Base-by-base conservation (phyloP, 2,888 invertebrate genomes). In the Hedychridium roseum region DNA sequence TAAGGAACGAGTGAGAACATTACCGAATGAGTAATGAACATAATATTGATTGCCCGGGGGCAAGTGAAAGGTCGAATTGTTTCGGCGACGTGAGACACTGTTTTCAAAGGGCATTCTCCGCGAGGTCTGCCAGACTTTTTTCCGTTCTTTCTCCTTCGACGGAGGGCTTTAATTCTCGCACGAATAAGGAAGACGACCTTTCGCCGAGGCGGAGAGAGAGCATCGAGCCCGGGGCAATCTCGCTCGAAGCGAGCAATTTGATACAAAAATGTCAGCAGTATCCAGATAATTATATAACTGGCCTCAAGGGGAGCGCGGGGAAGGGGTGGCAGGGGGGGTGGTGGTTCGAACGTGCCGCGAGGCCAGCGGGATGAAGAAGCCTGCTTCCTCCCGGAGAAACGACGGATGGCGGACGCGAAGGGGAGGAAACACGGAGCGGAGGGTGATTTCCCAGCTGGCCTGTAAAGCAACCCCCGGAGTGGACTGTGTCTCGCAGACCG, bases 401-500 rank as follows among this genome's bases (percentile, higher is more conserved):
- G n/a, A 44, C 35, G 38, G 57, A 56, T 53, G 52, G 50, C 55
- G 64, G 58, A 73, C 71, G 52, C 68, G 64, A 54, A 32, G 54
- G 45, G 80, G n/a, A n/a, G n/a, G n/a, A n/a, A n/a, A n/a, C n/a
- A n/a, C 81, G 82, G 81, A 82, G 54, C 68, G 59, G 53, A 40
- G 61, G 54, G 81, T 82, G 82, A 82, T 82, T 82, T 82, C 82
- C 82, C 82, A 77, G 67, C 79, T 80, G 82, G 80, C 82, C 80
- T 81, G 81, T 82, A 82, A 82, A 82, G 78, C 71, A 72, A 66
- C 61, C 66, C 60, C 62, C 43, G 57, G 58, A 58, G 67, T 58
- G 60, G 59, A 64, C 67, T 60, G 58, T 66, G 60, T 51, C 62
- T 69, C 66, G 61, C 66, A 52, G 48, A 60, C 60, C 54, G 46